Conservation (phyloP, 1,140 invertebrate species). For the Drosophila bifasciata region DNA sequence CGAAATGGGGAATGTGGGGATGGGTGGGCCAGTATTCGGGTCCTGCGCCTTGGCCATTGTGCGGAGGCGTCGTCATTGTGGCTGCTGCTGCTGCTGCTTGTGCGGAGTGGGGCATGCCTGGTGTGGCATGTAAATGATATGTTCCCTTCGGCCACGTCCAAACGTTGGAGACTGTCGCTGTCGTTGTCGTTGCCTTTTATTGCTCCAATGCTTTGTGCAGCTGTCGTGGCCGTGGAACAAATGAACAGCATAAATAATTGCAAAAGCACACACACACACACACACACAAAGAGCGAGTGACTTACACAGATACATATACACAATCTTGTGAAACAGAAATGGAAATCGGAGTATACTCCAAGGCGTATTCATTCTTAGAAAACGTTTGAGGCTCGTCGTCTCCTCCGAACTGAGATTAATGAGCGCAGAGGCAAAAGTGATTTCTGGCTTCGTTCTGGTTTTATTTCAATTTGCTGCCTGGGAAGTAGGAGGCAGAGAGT, state of each 20-base stretch:
- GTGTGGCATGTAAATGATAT: constrained; percentile 82
- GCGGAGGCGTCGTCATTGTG: constrained; percentile 48
- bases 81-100: constrained; percentile 51
- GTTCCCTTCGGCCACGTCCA: constrained; percentile 78
- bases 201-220: constrained; percentile 66
- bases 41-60: constrained; percentile 47
- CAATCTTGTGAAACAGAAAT: constrained; percentile 20
- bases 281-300: constrained; percentile 9
- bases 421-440: constrained; percentile 46
- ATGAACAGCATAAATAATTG: constrained; percentile 83
- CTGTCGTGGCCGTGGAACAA: constrained; percentile 78
- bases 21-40: constrained; percentile 2
- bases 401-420: constrained; percentile 70
- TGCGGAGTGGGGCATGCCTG: constrained; percentile 29
- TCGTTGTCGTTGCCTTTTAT: constrained; percentile 49
- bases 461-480: constrained; percentile 19
- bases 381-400: constrained; percentile 24
- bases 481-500: no score
- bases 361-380: constrained; percentile 36
- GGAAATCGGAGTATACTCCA: constrained; percentile 73
- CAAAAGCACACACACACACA: constrained; percentile 59
- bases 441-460: constrained; percentile 24
- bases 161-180: constrained; percentile 19
- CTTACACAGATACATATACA: constrained; percentile 32
- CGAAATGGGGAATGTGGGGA: neutral